Conservation (phyloP, 1,140 invertebrate genomes). For the Orchestia grillus region DNA sequence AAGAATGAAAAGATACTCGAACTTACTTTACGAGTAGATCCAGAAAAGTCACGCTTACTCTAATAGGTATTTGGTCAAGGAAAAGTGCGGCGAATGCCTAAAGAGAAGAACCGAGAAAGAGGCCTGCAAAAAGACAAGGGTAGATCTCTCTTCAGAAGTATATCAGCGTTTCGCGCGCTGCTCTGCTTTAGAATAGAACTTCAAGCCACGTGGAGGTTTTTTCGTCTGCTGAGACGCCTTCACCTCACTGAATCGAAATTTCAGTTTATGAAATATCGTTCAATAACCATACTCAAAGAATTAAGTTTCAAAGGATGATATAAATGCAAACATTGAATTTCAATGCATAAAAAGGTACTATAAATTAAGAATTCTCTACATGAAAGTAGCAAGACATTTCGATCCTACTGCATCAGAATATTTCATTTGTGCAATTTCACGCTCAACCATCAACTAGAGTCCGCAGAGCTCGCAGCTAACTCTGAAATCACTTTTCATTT, state of each 20-base stretch:
- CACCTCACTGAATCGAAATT: not conserved
- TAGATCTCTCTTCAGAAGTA: not conserved
- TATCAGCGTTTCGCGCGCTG: not conserved
- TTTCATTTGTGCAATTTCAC: not conserved
- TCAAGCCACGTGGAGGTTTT: not conserved
- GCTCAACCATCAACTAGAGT: not conserved
- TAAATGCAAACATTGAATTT: not conserved
- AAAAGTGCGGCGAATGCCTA: slow-evolving; percentile 42
- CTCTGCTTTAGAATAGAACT: not conserved
- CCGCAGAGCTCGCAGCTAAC: not conserved
- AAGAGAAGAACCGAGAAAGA: not conserved
- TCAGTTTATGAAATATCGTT: not conserved
- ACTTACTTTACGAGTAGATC: slow-evolving; percentile 9
- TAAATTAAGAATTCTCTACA: not conserved
- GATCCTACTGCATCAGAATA: not conserved
- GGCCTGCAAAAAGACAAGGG: not conserved
- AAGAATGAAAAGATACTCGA: slow-evolving; percentile 2
- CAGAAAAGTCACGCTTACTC: slow-evolving; percentile 29
- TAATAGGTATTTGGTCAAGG: slow-evolving; percentile 42
- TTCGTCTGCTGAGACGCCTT: not conserved
- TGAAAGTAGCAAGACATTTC: not conserved
- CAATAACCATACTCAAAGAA: not conserved
- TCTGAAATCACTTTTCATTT: not conserved
- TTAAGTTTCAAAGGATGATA: not conserved
- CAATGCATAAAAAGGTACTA: not conserved